Conservation (phyloP, 35 echinoderm and acorn worm species). For the Apostichopus parvimensis region DNA sequence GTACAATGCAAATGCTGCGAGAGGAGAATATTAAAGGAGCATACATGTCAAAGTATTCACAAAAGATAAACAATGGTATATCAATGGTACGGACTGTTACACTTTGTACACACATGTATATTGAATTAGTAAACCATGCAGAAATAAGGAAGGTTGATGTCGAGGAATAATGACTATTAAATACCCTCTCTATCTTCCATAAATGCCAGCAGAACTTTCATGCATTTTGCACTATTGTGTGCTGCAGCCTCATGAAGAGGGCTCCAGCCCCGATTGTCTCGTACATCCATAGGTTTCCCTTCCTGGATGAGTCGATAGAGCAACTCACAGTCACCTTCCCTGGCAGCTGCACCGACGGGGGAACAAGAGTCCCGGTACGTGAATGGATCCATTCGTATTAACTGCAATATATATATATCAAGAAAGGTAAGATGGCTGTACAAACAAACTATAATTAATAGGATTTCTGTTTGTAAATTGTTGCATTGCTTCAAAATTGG, state of each 20-base stretch:
- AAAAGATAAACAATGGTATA: too few species aligned
- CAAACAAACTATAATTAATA: too few species aligned
- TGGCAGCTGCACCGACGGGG: constrained; percentile 64
- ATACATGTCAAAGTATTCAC: too few species aligned
- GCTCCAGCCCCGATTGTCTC: constrained; percentile 90
- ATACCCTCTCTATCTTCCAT: constrained; percentile 64
- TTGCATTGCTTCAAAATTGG: too few species aligned
- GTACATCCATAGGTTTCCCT: constrained; percentile 59
- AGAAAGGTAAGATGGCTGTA: too few species aligned
- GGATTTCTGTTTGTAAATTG: too few species aligned
- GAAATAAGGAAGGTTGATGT: not conserved
- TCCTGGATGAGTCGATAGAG: constrained; percentile 65
- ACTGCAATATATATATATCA: not conserved
- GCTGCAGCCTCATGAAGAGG: constrained; percentile 96
- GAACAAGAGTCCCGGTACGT: constrained; percentile 77
- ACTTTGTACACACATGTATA: too few species aligned
- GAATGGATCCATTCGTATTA: constrained; percentile 34
- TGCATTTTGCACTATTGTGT: constrained; percentile 59
- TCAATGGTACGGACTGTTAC: too few species aligned
- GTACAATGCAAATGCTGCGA: too few species aligned
- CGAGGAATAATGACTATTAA: not conserved
- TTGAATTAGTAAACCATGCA: too few species aligned
- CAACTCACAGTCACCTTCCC: constrained; percentile 53
- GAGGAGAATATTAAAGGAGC: too few species aligned
- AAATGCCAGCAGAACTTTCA: constrained; percentile 70